Conservation (phyloP, 2,113 vertebrate species). For the Neoarius graeffei region DNA sequence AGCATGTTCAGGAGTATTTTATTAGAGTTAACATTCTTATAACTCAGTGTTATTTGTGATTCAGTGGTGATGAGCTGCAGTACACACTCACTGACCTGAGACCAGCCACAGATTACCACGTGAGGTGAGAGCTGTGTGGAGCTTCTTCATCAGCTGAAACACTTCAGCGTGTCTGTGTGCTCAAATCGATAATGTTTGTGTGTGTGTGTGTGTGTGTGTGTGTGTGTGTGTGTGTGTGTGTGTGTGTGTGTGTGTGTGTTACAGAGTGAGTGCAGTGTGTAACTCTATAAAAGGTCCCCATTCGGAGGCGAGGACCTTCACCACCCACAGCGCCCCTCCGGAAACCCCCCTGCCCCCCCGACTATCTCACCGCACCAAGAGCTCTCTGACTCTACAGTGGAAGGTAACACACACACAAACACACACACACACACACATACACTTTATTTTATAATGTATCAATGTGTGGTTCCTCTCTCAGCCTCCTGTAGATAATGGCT, state of each 20-base stretch:
- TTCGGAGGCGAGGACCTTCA: slow-evolving; percentile 83
- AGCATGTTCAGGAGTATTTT: not conserved
- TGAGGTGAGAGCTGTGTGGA: slow-evolving; percentile 74
- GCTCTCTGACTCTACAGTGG: slow-evolving; percentile 85
- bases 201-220: slow-evolving; percentile 19
- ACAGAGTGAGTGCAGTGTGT: slow-evolving; percentile 79
- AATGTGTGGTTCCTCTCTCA: slow-evolving; percentile 56
- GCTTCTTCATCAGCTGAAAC: no score
- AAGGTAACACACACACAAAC: slow-evolving; percentile 72
- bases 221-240: slow-evolving; percentile 15
- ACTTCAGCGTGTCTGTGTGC: not conserved
- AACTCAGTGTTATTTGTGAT: slow-evolving; percentile 47
- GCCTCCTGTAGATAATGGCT: slow-evolving; percentile 87
- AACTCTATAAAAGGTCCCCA: slow-evolving; percentile 79
- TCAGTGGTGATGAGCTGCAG: slow-evolving; percentile 86
- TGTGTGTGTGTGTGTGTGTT: slow-evolving; percentile 49
- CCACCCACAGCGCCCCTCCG: slow-evolving; percentile 82
- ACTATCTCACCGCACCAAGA: slow-evolving; percentile 82
- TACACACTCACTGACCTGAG: slow-evolving; percentile 84
- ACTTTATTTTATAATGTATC: no score
- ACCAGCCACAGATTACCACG: slow-evolving; percentile 85
- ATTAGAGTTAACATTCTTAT: not conserved
- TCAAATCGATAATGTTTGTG: not conserved
- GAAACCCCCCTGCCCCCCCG: slow-evolving; percentile 83
- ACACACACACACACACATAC: no score